Conservation (phyloP, 2,888 invertebrate genomes). For the Smittia sp. region DNA sequence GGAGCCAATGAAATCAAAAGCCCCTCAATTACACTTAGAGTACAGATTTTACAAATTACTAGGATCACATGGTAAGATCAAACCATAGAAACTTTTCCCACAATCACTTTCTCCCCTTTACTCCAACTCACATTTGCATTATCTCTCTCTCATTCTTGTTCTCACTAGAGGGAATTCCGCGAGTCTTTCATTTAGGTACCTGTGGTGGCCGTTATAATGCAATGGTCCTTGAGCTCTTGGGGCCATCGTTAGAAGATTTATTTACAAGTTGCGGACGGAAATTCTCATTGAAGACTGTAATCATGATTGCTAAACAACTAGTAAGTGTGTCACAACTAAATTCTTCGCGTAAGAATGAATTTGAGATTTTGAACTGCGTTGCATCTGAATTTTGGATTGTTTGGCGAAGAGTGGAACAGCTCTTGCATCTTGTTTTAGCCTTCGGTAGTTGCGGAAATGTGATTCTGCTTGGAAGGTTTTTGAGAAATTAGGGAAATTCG, state of each 20-base stretch:
- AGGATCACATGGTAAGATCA: conserved; percentile 83
- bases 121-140: too few relatives aligned
- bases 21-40: conserved; percentile 99
- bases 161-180: conserved; percentile 63
- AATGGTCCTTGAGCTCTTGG: conserved; percentile 69
- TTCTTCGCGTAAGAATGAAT: not conserved
- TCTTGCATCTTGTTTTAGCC: not conserved
- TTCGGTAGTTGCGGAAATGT: not conserved
- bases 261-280: conserved; percentile 70
- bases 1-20: conserved; percentile 99
- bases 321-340: conserved; percentile 49
- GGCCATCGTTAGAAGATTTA: conserved; percentile 70
- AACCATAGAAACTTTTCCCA: not conserved
- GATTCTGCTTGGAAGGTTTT: not conserved
- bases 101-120: not conserved
- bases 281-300: conserved; percentile 69
- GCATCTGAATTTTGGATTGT: not conserved
- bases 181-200: conserved; percentile 71
- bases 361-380: not conserved
- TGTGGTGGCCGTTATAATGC: conserved; percentile 71
- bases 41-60: conserved; percentile 99
- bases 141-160: not conserved
- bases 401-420: not conserved
- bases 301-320: conserved; percentile 70
- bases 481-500: not conserved